Percentiles rank a stretch among this genome's conserved stretches.
These are phyloP conservation scores for Ailurus styani DNA, from an alignment of 2,113 vertebrate species.

Conservation along the genomic window DNA sequence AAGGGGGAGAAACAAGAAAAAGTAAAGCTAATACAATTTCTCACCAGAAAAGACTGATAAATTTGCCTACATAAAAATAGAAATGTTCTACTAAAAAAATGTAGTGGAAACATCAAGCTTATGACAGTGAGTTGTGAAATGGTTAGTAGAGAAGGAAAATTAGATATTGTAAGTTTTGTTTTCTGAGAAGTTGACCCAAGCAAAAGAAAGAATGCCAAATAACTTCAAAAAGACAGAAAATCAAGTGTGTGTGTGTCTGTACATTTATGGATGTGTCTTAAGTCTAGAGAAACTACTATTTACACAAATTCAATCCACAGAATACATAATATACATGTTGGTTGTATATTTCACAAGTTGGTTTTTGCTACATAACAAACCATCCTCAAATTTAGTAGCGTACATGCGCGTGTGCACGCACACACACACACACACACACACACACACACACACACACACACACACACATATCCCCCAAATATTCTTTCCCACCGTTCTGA, in stretches of 20 bases:
- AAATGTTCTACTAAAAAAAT: no score
- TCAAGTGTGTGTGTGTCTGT: neutral
- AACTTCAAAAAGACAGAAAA: neutral
- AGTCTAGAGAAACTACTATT: neutral
- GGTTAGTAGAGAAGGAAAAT: neutral
- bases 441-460: neutral
- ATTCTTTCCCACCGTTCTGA: neutral
- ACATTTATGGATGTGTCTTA: neutral
- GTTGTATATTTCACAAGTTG: neutral
- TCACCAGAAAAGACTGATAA: no score
- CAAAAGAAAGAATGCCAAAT: neutral
- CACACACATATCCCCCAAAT: neutral
- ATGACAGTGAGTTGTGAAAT: neutral
- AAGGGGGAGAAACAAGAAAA: no score
- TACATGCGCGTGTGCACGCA: fast-evolving
- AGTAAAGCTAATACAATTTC: no score
- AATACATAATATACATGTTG: neutral
- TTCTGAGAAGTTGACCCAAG: neutral
- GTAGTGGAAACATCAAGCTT: neutral
- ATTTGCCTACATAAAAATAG: no score
- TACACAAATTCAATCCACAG: neutral
- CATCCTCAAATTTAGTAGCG: neutral
- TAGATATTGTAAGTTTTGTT: neutral
- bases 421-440: no score
- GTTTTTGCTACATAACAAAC: neutral